Conservation (phyloP, 1,140 invertebrate species). For the Neelides sp. region DNA sequence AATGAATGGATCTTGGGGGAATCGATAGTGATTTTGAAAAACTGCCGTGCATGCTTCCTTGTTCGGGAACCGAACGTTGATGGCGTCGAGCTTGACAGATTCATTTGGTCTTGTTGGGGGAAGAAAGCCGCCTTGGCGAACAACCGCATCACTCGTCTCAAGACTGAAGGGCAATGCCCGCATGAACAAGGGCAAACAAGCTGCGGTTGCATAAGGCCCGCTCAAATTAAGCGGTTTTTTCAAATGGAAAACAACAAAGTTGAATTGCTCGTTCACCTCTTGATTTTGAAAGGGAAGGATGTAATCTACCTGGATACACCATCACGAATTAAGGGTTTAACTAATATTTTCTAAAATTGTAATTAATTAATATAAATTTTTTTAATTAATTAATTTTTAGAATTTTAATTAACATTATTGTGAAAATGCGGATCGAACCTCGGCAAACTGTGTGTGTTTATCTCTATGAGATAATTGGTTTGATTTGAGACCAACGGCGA, state of each 20-base stretch:
- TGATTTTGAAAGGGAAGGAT: slow-evolving; percentile 3
- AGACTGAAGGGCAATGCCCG: neutral
- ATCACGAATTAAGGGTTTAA: neutral
- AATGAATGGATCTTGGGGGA: neutral
- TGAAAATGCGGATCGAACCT: neutral
- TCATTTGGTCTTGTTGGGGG: neutral
- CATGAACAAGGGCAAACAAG: slow-evolving; percentile 1
- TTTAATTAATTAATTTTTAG: neutral
- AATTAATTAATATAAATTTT: neutral
- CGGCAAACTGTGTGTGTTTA: neutral
- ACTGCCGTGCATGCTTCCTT: neutral
- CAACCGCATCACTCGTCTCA: neutral
- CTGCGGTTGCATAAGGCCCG: neutral
- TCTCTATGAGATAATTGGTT: too few relatives aligned
- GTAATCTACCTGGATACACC: neutral
- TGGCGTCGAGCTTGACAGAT: neutral
- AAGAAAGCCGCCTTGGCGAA: slow-evolving; percentile 1
- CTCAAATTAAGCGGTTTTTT: slow-evolving; percentile 5
- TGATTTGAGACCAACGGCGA: neutral
- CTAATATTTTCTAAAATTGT: neutral
- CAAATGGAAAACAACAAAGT: slow-evolving; percentile 5
- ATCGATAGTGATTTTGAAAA: neutral
- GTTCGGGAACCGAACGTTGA: neutral
- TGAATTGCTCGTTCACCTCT: slow-evolving; percentile 1
- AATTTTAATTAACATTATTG: too few relatives aligned